These are phyloP conservation scores for Pentamera pediparva DNA, from an alignment of 53 echinoderm and acorn worm species.

Conservation along the genomic window DNA sequence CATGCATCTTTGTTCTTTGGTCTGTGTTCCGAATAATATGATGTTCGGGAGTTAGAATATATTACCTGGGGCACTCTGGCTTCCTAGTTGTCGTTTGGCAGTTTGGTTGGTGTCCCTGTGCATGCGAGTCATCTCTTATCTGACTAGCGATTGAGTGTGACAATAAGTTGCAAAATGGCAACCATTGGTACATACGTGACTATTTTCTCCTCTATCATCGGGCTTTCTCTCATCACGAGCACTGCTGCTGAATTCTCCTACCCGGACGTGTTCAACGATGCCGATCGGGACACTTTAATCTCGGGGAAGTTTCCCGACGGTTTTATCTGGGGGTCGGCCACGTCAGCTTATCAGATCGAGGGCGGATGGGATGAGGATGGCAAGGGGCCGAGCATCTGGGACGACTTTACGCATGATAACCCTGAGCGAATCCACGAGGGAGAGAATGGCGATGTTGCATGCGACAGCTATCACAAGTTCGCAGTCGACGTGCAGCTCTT, in stretches of 20 bases:
- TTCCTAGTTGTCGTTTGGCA: no score
- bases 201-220: no score
- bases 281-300: constrained; percentile 63
- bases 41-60: no score
- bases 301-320: constrained; percentile 60
- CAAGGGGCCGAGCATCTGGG: constrained; percentile 90
- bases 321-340: constrained; percentile 82
- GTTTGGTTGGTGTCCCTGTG: no score
- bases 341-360: constrained; percentile 91
- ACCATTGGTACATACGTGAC: no score
- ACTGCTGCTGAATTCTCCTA: constrained; percentile 73
- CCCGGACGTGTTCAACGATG: constrained; percentile 74
- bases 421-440: constrained; percentile 34
- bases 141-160: no score
- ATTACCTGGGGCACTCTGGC: no score
- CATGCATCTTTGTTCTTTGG: no score
- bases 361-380: constrained; percentile 90
- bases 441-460: constrained; percentile 85
- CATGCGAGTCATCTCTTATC: no score
- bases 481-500: constrained; percentile 56
- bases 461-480: constrained; percentile 92
- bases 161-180: no score
- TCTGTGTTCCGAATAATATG: no score
- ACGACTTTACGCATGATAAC: constrained; percentile 54
- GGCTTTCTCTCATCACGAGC: no score